Base-by-base conservation (phyloP, 2,888 invertebrate genomes). In the Calameuta idolon region DNA sequence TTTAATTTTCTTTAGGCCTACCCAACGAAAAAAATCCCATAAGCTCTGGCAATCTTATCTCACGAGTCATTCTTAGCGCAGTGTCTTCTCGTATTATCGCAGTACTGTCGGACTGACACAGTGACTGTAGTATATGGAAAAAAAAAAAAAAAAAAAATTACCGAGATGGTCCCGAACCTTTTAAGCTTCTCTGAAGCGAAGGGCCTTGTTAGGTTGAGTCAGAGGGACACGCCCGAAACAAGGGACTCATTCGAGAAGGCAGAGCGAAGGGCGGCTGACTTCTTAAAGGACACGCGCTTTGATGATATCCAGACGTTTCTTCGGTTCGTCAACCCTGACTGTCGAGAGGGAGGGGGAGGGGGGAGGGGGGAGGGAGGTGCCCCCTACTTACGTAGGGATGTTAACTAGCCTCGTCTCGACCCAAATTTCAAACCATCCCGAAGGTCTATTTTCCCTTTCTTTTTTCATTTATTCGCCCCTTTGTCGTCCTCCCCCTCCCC, bases 201-300 rank as follows among this genome's bases (percentile, higher is more conserved):
- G 73, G 75, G 71, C 76, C 78, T 80, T 76, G 79, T 81, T 71
- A 74, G 80, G 77, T 83, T 80, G 74, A 69, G 79, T 81, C 85
- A 81, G 82, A 69, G 69, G 77, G 80, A 79, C 76, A 74, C 76
- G 78, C 76, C 69, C 74, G 78, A 76, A 74, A 85, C 71, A 71
- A 71, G 71, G 71, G 71, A 34, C 71, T 34, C 71, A 33, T 71
- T 71, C 71, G 71, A 55, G 9, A 55, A 55, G 23, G 23, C 55
- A 55, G 55, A 23, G 71, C 71, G 33, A 12, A 34, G 71, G 33
- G 71, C 71, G 71, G 71, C 33, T 1, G 15, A 71, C 31, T 12
- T 71, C 71, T 71, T 34, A 71, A 71, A 71, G 71, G 71, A 71
- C 71, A 71, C 71, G 71, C 71, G 71, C 33, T 34, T 71, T 71